phyloP scores from a whole-genome alignment of 1,140 invertebrate genomes.

The Trypoxylus dichotomus region DNA sequence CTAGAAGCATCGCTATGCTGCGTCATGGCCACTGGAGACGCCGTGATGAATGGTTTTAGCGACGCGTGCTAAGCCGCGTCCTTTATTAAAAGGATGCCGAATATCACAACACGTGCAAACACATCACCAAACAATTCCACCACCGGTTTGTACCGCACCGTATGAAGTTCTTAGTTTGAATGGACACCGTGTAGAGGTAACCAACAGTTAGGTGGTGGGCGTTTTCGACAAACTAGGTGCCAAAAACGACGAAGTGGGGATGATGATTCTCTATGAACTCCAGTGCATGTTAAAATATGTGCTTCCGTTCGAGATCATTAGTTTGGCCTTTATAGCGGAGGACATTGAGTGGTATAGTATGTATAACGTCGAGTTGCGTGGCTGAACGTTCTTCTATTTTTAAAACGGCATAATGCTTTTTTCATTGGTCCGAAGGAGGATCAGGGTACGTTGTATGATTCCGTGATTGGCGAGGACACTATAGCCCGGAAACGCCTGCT shows the following conservation, averaged over 20 bases:
- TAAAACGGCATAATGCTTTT: slow-evolving; percentile 55
- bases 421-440: slow-evolving; percentile 54
- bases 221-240: slow-evolving; percentile 26
- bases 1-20: slow-evolving; percentile 55
- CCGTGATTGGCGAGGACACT: slow-evolving; percentile 46
- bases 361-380: slow-evolving; percentile 48
- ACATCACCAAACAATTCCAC: slow-evolving; percentile 42
- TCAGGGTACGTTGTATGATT: slow-evolving; percentile 34
- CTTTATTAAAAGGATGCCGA: slow-evolving; percentile 17
- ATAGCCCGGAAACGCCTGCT: slow-evolving; percentile 47
- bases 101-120: slow-evolving; percentile 39
- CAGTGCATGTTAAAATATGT: slow-evolving; percentile 56
- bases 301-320: slow-evolving; percentile 54
- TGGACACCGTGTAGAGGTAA: slow-evolving; percentile 27
- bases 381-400: slow-evolving; percentile 52
- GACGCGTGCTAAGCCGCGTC: slow-evolving; percentile 44
- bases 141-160: slow-evolving; percentile 22
- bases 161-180: slow-evolving; percentile 28
- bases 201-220: slow-evolving; percentile 35
- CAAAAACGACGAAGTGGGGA: slow-evolving; percentile 43
- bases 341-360: slow-evolving; percentile 41
- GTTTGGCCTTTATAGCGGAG: slow-evolving; percentile 47
- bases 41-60: slow-evolving; percentile 45
- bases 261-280: slow-evolving; percentile 50
- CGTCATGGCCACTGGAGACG: slow-evolving; percentile 53